Percentiles rank a stretch among this genome's conserved stretches.
Evolutionary conservation across 2,113 vertebrate species (phyloP).

Genomic region (Hemiprocne comata): DNA sequence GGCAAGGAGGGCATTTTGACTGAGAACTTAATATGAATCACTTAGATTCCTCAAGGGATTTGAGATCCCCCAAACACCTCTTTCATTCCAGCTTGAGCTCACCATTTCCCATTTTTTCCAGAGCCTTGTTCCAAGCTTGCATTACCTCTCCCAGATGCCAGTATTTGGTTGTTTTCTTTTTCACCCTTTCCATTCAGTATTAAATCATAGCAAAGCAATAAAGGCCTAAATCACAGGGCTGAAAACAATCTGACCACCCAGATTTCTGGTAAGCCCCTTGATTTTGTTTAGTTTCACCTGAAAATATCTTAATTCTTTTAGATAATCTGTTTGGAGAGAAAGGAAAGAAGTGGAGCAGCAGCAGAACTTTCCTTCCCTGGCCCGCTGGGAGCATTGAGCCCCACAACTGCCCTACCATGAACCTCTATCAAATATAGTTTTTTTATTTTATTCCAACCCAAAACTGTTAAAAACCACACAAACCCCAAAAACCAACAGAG

Average conservation of each 20-base stretch:
- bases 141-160: not conserved
- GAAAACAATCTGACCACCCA: fast-evolving
- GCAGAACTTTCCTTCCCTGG: not conserved
- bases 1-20: not conserved
- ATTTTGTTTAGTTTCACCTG: not conserved
- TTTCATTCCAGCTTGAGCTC: not conserved
- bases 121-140: not conserved
- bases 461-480: not conserved
- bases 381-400: too few relatives aligned
- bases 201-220: not conserved
- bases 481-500: not conserved
- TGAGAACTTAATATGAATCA: not conserved
- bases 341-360: not conserved
- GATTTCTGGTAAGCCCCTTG: not conserved
- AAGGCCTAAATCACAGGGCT: fast-evolving
- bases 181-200: not conserved
- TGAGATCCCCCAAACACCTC: not conserved
- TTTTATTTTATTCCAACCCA: not conserved
- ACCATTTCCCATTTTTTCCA: not conserved
- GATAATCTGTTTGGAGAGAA: not conserved
- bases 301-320: not conserved
- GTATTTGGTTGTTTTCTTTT: not conserved
- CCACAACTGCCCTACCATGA: not conserved
- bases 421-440: not conserved
- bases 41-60: not conserved